Percentiles rank a stretch among this genome's conserved stretches.
Conservation (phyloP, 2,113 vertebrate genomes). For the Camarhynchus parvulus region DNA sequence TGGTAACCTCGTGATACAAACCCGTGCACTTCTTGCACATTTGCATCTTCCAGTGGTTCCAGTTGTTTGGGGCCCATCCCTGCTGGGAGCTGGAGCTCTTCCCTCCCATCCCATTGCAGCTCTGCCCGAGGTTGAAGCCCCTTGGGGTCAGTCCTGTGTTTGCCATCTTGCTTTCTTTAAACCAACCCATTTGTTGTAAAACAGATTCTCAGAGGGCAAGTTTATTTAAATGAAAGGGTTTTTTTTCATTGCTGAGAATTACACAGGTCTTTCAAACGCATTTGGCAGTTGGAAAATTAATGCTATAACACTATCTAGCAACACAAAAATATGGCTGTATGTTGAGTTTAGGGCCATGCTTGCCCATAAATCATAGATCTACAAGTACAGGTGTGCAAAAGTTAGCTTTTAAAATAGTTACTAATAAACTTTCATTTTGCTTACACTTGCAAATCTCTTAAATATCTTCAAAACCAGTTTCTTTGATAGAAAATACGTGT, state of each 20-base stretch:
- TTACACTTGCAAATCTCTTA: conserved; percentile 26
- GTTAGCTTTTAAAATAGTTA: conserved; percentile 26
- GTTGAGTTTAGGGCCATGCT: background rate
- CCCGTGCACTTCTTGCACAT: background rate
- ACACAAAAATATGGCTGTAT: background rate
- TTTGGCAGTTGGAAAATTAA: background rate
- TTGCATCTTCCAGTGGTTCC: background rate
- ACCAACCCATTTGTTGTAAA: background rate
- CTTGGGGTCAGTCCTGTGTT: background rate
- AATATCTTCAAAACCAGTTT: conserved; percentile 18
- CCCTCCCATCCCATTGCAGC: background rate
- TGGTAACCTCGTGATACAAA: background rate
- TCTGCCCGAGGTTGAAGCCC: background rate
- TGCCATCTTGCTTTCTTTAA: background rate
- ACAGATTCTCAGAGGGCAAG: background rate
- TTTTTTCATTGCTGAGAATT: background rate
- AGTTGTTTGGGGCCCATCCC: background rate
- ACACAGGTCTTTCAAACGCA: background rate
- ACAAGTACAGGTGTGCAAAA: conserved; percentile 35
- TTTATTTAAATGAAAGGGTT: background rate
- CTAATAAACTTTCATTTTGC: background rate
- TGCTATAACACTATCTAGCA: background rate
- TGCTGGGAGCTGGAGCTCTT: background rate
- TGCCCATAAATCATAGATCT: background rate
- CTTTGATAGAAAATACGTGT: background rate